These are phyloP conservation scores for Aleiodes testaceus DNA, from an alignment of 2,888 invertebrate genomes.

Conservation along the genomic window DNA sequence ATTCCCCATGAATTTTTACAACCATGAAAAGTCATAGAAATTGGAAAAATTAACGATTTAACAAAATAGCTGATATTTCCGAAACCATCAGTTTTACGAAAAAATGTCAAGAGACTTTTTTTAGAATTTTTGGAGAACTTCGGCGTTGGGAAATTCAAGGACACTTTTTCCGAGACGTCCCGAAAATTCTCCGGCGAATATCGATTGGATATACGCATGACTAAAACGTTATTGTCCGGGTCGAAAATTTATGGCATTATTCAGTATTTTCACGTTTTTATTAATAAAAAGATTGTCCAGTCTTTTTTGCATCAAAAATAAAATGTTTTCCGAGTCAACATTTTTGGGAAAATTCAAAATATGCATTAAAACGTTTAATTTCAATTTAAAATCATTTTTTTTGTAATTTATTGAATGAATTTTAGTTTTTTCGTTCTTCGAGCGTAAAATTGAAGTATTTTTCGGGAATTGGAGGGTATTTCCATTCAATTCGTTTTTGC, in stretches of 20 bases:
- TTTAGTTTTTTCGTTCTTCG: no score
- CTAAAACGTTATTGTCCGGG: constrained; percentile 37
- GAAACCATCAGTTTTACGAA: no score
- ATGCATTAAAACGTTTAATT: not conserved
- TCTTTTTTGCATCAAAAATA: not conserved
- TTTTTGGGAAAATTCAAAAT: no score
- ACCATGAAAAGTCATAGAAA: not conserved
- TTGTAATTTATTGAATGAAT: not conserved
- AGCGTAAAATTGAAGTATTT: no score
- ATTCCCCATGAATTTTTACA: not conserved
- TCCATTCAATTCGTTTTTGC: not conserved
- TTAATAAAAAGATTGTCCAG: not conserved
- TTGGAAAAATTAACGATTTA: not conserved
- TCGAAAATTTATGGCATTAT: constrained; percentile 14
- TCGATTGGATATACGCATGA: constrained; percentile 53
- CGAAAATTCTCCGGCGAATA: constrained; percentile 41
- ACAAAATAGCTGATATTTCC: not conserved
- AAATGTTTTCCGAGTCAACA: not conserved
- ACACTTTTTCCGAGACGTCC: constrained; percentile 36
- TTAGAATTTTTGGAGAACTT: constrained; percentile 4
- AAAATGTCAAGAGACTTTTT: not conserved
- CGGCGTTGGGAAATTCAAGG: constrained; percentile 24
- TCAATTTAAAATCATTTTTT: not conserved
- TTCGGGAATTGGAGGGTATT: no score
- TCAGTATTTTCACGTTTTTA: not conserved